Evolutionary conservation across 2,113 vertebrate species (phyloP), one percentile per base, ranked within the genome.

Genomic region (Paralichthys olivaceus): DNA sequence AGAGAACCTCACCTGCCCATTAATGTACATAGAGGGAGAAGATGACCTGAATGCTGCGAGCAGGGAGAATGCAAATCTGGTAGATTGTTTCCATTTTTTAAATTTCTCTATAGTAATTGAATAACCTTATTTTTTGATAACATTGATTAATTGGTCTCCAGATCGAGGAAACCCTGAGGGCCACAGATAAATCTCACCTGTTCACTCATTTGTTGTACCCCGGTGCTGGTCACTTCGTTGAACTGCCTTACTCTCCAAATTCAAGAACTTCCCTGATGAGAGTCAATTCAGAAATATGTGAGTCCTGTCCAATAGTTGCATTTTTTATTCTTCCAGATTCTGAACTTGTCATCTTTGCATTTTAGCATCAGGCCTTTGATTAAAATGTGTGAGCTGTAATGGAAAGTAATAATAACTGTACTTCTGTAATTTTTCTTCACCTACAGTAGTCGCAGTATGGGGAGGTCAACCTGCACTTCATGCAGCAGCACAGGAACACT

Each of bases 201-300:
- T 79, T 93, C 34, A 91, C 87, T 6, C 43, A 72, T 7, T 47
- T 94, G 70, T 93, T 90, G 0, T 94, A 94, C 68, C 91, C 91
- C 0, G 89, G 84, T 1, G 84, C 93, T 1, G 92, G 93, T 62
- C 94, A 95, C 81, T 87, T 95, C 57, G 93, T 95, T 4, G 93
- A 95, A 54, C 88, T 92, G 0, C 94, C 92, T 1, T 94, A 91
- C 69, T 3, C 89, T 3, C 91, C 91, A 8, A 75, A 84, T 40
- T 3, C 59, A 69, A 84, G 79, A 54, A 0, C 1, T 0, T 90
- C 86, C 1, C 9, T 87, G 49, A 92, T 84, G 89, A 43, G 28
- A 1, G 4, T 72, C 19, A 83, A 84, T 80, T 91, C 90, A 37
- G 22, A 22, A 1, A 87, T 86, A 89, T 0, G 92, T 93, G 65